Conservation (phyloP, 2,888 invertebrate genomes). For the Hetaerina titia region DNA sequence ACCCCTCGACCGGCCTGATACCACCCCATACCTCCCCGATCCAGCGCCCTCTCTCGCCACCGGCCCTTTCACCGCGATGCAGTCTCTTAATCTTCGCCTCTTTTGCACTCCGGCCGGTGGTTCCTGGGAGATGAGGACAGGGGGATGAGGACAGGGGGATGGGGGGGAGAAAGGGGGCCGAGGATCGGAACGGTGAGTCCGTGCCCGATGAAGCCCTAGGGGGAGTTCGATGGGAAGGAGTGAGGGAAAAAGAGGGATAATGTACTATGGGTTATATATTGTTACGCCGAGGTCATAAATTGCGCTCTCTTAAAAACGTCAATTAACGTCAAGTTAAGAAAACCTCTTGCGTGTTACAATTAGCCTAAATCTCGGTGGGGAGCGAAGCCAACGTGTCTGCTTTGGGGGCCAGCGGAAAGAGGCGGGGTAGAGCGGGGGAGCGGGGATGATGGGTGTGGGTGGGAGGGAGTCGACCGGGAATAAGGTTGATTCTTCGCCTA, state of each 20-base stretch:
- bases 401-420: neutral
- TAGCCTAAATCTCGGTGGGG: slow-evolving; percentile 55
- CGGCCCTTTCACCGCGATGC: neutral
- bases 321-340: slow-evolving; percentile 59
- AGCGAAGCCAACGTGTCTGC: slow-evolving; percentile 25
- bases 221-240: neutral
- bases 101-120: slow-evolving; percentile 28
- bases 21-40: neutral
- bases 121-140: neutral
- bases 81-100: slow-evolving; percentile 55
- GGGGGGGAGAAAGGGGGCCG: neutral
- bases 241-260: slow-evolving; percentile 16
- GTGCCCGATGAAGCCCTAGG: neutral
- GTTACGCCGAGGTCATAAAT: slow-evolving; percentile 45
- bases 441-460: neutral
- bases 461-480: neutral
- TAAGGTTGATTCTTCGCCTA: neutral
- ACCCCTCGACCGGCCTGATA: neutral
- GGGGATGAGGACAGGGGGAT: neutral
- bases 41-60: neutral
- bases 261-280: slow-evolving; percentile 45
- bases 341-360: slow-evolving; percentile 62
- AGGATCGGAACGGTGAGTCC: neutral
- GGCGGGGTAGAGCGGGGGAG: neutral
- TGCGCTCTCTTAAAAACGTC: slow-evolving; percentile 63